Conservation (phyloP, 2,113 vertebrate species). For the Nannobrachium achirus region DNA sequence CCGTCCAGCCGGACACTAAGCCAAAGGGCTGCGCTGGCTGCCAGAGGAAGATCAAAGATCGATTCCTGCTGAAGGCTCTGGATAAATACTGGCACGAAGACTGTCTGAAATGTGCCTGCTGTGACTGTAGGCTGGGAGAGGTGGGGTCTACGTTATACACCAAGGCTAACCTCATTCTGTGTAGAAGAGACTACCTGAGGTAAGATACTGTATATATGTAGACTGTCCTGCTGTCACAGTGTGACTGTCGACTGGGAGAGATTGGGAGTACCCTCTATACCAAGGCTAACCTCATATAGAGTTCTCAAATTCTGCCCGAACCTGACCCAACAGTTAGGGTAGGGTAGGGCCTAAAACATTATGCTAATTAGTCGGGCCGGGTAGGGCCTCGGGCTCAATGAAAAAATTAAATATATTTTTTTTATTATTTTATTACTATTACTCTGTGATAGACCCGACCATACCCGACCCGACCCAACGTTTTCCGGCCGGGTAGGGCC, state of each 20-base stretch:
- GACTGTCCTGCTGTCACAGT: neutral
- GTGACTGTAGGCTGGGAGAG: constrained; percentile 96
- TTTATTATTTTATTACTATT: no score
- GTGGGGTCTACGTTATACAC: constrained; percentile 99
- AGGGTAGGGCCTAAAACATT: neutral
- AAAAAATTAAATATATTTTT: no score
- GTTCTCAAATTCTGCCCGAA: no score
- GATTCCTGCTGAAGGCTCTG: constrained; percentile 96
- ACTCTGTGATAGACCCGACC: no score
- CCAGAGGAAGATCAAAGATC: constrained; percentile 99
- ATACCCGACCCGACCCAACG: no score
- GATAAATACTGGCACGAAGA: constrained; percentile 99
- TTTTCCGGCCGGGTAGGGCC: no score
- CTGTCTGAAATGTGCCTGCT: constrained; percentile 98
- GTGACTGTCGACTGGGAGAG: neutral
- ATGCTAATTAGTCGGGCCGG: no score
- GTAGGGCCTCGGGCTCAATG: no score
- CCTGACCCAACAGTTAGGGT: no score
- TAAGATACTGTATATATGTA: constrained; percentile 73
- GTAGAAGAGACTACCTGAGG: constrained; percentile 97
- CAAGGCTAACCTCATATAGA: no score
- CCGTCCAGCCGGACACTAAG: constrained; percentile 99
- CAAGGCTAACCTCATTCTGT: constrained; percentile 98
- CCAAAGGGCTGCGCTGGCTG: constrained; percentile 99
- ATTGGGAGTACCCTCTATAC: no score